These are phyloP conservation scores for Hymenopus coronatus DNA, from an alignment of 2,888 invertebrate species.

Conservation along the genomic window DNA sequence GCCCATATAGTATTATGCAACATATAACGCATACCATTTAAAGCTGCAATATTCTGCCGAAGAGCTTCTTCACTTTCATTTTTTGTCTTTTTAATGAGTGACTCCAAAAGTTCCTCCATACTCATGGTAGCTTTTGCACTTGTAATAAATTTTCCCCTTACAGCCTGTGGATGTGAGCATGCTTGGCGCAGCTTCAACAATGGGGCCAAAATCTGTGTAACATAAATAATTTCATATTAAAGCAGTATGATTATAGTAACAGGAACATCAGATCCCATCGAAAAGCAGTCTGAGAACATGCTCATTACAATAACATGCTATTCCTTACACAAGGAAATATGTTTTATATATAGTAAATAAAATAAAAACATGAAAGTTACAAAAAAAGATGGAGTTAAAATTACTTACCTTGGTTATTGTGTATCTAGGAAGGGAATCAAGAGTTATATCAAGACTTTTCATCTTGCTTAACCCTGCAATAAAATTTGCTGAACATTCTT, in stretches of 20 bases:
- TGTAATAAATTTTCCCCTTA: constrained; percentile 53
- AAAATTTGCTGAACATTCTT: constrained; percentile 52
- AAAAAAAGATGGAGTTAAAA: background rate
- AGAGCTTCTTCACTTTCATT: constrained; percentile 62
- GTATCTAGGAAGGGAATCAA: constrained; percentile 50
- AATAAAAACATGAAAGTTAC: background rate
- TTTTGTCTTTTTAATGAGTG: constrained; percentile 60
- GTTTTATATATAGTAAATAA: no score
- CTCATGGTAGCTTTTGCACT: constrained; percentile 54
- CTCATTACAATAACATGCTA: no score
- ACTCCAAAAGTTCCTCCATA: constrained; percentile 64
- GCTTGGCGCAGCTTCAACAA: constrained; percentile 65
- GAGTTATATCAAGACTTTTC: constrained; percentile 47
- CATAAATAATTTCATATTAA: no score
- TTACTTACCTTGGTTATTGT: constrained; percentile 46
- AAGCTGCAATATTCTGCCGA: constrained; percentile 58
- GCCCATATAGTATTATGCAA: background rate
- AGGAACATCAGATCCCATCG: no score
- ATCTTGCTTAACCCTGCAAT: constrained; percentile 48
- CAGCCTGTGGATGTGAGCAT: constrained; percentile 67
- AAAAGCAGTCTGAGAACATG: no score
- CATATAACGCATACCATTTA: constrained; percentile 54
- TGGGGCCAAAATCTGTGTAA: constrained; percentile 56
- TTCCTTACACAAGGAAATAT: no score
- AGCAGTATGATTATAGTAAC: no score